Base-by-base conservation (phyloP, 2,797 vertebrate genomes). In the Hypotaenidia philippensis region DNA sequence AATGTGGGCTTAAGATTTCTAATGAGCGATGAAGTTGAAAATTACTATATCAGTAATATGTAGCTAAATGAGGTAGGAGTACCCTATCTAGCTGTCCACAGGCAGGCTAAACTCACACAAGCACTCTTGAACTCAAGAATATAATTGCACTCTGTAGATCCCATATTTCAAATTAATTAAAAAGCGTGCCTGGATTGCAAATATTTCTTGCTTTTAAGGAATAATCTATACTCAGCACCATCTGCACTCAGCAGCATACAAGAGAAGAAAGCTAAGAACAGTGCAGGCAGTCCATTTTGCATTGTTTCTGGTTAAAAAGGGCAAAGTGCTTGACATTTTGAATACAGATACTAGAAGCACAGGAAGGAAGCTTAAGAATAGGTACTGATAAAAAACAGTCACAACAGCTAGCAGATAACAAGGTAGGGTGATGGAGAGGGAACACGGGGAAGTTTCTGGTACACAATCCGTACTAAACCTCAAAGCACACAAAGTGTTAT, bases 191-290 rank as follows among this genome's bases (percentile, higher is more conserved):
- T 72, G 34, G n/a, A 71, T 9, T 65, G 55, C 55, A 92, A 89
- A 13, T 69, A 61, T 55, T 83, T 89, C 20, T 78, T 83, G 17
- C 27, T 85, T 82, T 82, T 71, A 83, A 86, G 56, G 47, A 96
- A 72, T 55, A 29, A 1, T 61, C 16, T 41, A 22, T 81, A 55
- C 34, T 59, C 8, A 53, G 31, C 23, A 57, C 8, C 17, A 75
- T 86, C 41, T 68, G 31, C 45, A 86, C 19, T 49, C 34, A 63
- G 41, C 12, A 86, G 53, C 27, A 47, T 22, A 8, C 16, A 75
- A 72, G 41, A 68, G 27, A 77, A 80, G 59, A 87, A 66, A 38
- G 32, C 47, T 59, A 87, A 68, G 36, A 86, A 76, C 47, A 68
- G 40, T 34, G 72, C 75, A 84, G n/a, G 32, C 47, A 87, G 47